Conservation (phyloP, 2,113 vertebrate genomes). For the Orthonyx spaldingii region DNA sequence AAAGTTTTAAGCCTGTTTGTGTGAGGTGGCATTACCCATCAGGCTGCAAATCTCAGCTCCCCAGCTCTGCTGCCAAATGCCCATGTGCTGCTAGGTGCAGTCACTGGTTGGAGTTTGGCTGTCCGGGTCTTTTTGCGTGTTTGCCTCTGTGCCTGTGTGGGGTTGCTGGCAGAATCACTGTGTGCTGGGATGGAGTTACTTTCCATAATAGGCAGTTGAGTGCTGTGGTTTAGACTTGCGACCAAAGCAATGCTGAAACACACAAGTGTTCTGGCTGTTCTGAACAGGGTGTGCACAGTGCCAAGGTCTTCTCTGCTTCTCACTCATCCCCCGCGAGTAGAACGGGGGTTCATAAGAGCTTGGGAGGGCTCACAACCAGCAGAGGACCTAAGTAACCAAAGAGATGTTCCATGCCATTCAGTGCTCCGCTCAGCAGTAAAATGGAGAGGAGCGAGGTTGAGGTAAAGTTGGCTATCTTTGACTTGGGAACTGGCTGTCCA, state of each 20-base stretch:
- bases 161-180: fast-evolving
- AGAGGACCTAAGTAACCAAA: neutral
- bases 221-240: neutral
- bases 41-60: neutral
- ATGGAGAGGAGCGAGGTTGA: neutral
- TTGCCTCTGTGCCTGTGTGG: neutral
- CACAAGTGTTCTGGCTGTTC: neutral
- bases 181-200: neutral
- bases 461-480: neutral
- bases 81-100: neutral
- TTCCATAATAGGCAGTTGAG: fast-evolving
- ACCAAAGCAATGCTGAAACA: neutral
- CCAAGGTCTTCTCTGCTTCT: neutral
- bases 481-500: neutral
- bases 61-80: neutral
- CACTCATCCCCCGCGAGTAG: fast-evolving
- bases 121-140: neutral
- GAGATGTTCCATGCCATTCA: neutral
- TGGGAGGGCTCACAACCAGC: neutral
- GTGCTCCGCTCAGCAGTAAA: neutral
- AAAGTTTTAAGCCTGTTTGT: neutral
- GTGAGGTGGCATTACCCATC: neutral
- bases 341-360: fast-evolving
- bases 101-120: neutral
- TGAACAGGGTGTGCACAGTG: neutral